Base-by-base conservation (phyloP, 2,113 vertebrate species). In the Prinia subflava region DNA sequence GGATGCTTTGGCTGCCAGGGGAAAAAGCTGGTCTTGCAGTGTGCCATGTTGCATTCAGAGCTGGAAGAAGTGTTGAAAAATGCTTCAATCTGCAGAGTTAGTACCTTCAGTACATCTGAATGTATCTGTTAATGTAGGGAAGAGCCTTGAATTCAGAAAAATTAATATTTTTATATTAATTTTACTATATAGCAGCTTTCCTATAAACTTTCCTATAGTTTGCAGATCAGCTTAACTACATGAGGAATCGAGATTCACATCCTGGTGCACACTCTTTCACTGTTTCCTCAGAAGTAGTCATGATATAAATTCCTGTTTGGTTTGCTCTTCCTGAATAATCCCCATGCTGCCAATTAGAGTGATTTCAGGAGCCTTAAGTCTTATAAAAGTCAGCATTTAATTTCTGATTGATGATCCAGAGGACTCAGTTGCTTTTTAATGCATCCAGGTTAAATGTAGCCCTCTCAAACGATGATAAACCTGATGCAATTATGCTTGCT, bases 221-320 rank as follows among this genome's bases (percentile, higher is more conserved):
- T 67, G 41, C 31, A 28, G 25, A 50, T 60, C 42, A 74, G 30
- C 11, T 70, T 59, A 70, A 53, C 42, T 65, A 47, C 33, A n/a
- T 5, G 42, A 74, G 30, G 13, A 50, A 55, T 60, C 0, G 0
- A 68, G 47, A 37, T 55, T 39, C 5, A 4, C 28, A 39, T 46
- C 27, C n/a, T 33, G 13, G 41, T 67, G 20, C n/a, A 65, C 25
- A 14, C 8, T 59, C 14, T 56, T 67, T 35, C 28, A 2, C 31
- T 80, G 28, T 28, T 86, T 86, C 75, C 82, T 50, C 33, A 83
- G 46, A 65, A 22, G 11, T 28, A 56, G 31, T 74, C 31, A 7
- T 65, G 27, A 21, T 74, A 52, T 62, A 73, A 83, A 37, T 78
- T 28, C 31, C 16, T 39, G 3, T 49, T 75, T 76, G 15, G 1